These are phyloP conservation scores for Dinothrombium tinctorium DNA, from an alignment of 1,140 invertebrate species.

Conservation along the genomic window DNA sequence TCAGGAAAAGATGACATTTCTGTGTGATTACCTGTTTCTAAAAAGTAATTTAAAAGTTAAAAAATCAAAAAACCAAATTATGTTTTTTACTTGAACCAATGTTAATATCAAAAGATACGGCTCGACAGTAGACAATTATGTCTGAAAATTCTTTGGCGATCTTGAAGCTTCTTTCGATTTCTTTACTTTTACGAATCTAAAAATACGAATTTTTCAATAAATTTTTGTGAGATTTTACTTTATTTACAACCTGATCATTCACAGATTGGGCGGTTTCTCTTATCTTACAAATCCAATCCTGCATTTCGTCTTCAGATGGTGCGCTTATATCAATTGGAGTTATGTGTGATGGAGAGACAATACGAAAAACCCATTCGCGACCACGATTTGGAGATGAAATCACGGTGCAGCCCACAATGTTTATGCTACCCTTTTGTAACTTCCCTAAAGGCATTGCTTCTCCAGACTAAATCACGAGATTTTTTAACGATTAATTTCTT, in stretches of 20 bases:
- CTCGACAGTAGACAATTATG: slow-evolving; percentile 81
- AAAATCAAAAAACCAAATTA: not conserved
- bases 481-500: not conserved
- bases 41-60: not conserved
- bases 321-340: slow-evolving; percentile 22
- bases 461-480: slow-evolving; percentile 10
- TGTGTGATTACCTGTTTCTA: slow-evolving; percentile 34
- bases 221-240: not conserved
- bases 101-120: slow-evolving; percentile 35
- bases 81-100: slow-evolving; percentile 25
- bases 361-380: slow-evolving; percentile 42
- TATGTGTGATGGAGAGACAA: slow-evolving; percentile 20
- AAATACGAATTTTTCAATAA: not conserved
- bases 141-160: slow-evolving; percentile 91
- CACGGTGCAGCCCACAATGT: slow-evolving; percentile 61
- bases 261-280: slow-evolving; percentile 43
- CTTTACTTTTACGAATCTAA: slow-evolving; percentile 46
- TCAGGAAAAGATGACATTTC: slow-evolving; percentile 95
- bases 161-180: slow-evolving; percentile 61
- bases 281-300: slow-evolving; percentile 65
- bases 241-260: not conserved
- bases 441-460: slow-evolving; percentile 39
- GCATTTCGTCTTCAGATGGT: slow-evolving; percentile 40
- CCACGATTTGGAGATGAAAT: slow-evolving; percentile 27
- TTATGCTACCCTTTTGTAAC: slow-evolving; percentile 56